phyloP scores from a whole-genome alignment of 2,113 vertebrate species.

The Nesogale talazaci region DNA sequence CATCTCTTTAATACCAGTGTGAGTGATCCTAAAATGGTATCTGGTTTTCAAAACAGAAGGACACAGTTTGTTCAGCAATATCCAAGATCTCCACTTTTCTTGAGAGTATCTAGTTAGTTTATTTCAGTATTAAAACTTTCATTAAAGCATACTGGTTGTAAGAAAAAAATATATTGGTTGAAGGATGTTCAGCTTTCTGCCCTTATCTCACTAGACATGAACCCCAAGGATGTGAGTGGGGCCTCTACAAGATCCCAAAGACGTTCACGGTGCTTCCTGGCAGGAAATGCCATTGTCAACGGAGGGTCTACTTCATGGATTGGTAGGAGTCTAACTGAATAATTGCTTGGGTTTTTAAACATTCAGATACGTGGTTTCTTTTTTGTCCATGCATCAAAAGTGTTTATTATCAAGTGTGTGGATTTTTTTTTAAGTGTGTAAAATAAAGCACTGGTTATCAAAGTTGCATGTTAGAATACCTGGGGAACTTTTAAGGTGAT shows the following conservation, averaged over 20 bases:
- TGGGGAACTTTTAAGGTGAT: not conserved
- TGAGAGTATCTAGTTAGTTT: conserved; percentile 2
- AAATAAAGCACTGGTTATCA: not conserved
- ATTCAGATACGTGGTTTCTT: not conserved
- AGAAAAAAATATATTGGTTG: no score
- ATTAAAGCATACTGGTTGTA: no score
- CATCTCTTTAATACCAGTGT: not conserved
- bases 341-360: not conserved
- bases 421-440: not conserved
- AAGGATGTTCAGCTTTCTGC: conserved; percentile 35
- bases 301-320: not conserved
- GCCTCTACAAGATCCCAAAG: not conserved
- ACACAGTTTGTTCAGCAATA: not conserved
- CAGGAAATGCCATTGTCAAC: not conserved
- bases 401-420: not conserved
- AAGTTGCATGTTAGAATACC: not conserved
- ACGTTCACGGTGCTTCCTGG: not conserved
- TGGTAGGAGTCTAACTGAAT: not conserved
- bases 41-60: not conserved
- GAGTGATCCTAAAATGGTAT: not conserved
- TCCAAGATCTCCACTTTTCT: conserved; percentile 5
- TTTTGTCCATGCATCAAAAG: not conserved
- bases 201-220: not conserved
- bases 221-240: not conserved
- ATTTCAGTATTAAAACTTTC: conserved; percentile 31